A percentile compares a stretch with the other conserved stretches of the same genome.
Conservation (phyloP, 2,113 vertebrate genomes). For the Chaenogobius annularis region DNA sequence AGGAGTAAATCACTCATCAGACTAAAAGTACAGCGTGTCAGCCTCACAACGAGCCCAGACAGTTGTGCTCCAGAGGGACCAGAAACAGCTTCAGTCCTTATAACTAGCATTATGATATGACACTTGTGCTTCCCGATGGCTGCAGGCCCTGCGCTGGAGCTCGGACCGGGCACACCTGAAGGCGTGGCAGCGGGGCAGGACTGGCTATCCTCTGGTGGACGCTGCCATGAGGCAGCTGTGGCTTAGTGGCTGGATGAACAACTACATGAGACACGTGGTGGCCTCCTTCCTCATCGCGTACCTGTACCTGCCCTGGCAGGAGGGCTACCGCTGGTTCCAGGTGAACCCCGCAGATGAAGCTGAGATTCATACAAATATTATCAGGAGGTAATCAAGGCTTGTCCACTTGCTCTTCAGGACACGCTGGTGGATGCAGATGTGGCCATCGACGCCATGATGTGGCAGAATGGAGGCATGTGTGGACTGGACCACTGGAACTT, state of each 20-base stretch:
- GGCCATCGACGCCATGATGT: constrained; percentile 79
- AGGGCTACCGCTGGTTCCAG: constrained; percentile 78
- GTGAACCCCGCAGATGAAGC: constrained; percentile 27
- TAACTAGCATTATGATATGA: not conserved
- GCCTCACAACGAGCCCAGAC: too few species aligned
- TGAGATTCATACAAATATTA: not conserved
- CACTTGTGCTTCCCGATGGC: not conserved
- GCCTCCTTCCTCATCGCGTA: constrained; percentile 77
- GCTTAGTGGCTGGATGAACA: constrained; percentile 77
- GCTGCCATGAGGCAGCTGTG: constrained; percentile 79
- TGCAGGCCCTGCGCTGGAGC: constrained; percentile 68
- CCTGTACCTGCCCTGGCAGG: constrained; percentile 74
- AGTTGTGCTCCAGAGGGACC: too few species aligned
- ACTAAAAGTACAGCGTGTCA: too few species aligned
- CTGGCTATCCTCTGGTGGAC: constrained; percentile 73
- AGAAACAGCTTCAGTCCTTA: too few species aligned
- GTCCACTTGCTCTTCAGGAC: constrained; percentile 53
- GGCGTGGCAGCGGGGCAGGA: constrained; percentile 73
- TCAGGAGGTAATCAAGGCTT: not conserved
- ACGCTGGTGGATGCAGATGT: constrained; percentile 77
- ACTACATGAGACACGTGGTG: constrained; percentile 75
- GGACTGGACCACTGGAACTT: constrained; percentile 80
- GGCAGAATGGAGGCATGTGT: constrained; percentile 80
- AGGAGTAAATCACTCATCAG: too few species aligned
- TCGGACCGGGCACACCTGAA: constrained; percentile 57